These are phyloP conservation scores for Scrobipalpa atriplicella DNA, from an alignment of 2,888 invertebrate genomes.

Conservation along the genomic window DNA sequence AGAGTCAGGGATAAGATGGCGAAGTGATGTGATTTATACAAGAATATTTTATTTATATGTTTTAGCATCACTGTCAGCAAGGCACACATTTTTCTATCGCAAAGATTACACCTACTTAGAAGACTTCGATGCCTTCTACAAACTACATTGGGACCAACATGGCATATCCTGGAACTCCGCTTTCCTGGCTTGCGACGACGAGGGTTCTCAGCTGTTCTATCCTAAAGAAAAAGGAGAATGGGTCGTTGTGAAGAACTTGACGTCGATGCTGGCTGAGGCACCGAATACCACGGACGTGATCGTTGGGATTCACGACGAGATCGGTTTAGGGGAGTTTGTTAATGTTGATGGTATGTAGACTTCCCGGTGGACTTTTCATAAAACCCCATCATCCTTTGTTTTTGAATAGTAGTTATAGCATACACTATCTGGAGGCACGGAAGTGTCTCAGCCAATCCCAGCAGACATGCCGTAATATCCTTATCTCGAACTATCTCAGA, in stretches of 20 bases:
- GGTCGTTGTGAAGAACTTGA: constrained; percentile 45
- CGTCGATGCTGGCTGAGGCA: constrained; percentile 30
- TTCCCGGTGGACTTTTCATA: too few species aligned
- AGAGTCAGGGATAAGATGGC: too few species aligned
- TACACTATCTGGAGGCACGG: too few species aligned
- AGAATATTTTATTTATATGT: not conserved
- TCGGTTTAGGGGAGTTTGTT: constrained; percentile 48
- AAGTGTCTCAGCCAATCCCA: too few species aligned
- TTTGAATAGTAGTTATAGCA: not conserved
- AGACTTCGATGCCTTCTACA: constrained; percentile 53
- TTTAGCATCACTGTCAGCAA: not conserved
- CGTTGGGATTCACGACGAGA: constrained; percentile 52
- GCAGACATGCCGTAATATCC: too few species aligned
- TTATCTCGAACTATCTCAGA: too few species aligned
- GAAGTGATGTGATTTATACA: too few species aligned
- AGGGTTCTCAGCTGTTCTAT: constrained; percentile 54
- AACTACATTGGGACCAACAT: constrained; percentile 47
- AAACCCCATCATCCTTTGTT: too few species aligned
- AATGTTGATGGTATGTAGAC: constrained; percentile 53
- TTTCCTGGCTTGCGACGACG: constrained; percentile 50
- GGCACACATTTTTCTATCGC: constrained; percentile 43
- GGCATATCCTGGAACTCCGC: constrained; percentile 44
- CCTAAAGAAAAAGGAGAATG: constrained; percentile 48
- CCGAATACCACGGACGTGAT: constrained; percentile 47
- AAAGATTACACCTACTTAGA: constrained; percentile 52